phyloP scores from a whole-genome alignment of 1,140 invertebrate genomes.

The Zaprionus ghesquierei region DNA sequence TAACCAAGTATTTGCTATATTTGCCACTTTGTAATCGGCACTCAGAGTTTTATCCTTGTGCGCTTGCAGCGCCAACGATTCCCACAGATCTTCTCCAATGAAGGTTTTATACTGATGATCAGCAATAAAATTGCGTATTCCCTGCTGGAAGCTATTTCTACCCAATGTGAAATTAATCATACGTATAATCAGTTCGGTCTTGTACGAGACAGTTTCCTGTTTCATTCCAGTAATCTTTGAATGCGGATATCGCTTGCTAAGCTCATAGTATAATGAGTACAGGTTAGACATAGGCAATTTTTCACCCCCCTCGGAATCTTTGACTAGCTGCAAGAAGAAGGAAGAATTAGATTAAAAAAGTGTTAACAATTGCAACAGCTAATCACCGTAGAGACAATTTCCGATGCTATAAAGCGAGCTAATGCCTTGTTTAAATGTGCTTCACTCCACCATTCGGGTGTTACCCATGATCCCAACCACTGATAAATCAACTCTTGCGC shows the following conservation, averaged over 20 bases:
- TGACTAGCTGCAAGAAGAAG: conserved; percentile 84
- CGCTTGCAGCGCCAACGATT: conserved; percentile 88
- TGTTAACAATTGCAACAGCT: background rate
- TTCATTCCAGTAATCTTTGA: conserved; percentile 89
- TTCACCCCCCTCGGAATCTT: conserved; percentile 87
- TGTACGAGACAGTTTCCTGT: conserved; percentile 87
- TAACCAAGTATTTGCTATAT: conserved; percentile 91
- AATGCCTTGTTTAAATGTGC: conserved; percentile 88
- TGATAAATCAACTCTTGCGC: conserved; percentile 88
- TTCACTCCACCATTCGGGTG: conserved; percentile 88
- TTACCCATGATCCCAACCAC: conserved; percentile 89
- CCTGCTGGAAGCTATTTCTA: conserved; percentile 89
- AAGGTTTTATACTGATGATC: conserved; percentile 89
- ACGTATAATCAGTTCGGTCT: conserved; percentile 94
- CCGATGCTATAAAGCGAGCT: conserved; percentile 88
- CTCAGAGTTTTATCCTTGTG: conserved; percentile 85
- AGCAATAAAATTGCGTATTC: conserved; percentile 88
- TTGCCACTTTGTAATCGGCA: conserved; percentile 85
- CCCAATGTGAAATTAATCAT: conserved; percentile 96
- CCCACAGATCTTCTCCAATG: conserved; percentile 91
- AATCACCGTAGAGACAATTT: conserved; percentile 86
- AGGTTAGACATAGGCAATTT: conserved; percentile 90
- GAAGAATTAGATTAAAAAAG: background rate
- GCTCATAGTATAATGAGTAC: conserved; percentile 90
- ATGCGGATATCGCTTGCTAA: conserved; percentile 88